Conservation (phyloP, 2,888 invertebrate genomes). For the Gastracanthus pulcherrimus region DNA sequence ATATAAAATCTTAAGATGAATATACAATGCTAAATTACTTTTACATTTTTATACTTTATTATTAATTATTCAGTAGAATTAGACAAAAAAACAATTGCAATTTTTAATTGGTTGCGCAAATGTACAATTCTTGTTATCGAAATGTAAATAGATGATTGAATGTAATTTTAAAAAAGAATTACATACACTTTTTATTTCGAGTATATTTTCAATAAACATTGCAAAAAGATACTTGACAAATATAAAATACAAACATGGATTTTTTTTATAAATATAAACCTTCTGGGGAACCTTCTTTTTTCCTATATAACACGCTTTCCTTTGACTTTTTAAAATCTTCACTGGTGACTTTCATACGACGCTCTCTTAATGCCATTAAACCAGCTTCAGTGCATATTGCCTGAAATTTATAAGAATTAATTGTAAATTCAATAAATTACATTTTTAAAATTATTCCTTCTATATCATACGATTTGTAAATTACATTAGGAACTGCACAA, state of each 20-base stretch:
- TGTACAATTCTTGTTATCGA: background rate
- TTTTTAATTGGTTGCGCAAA: background rate
- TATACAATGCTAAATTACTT: too few species aligned
- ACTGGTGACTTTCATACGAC: constrained; percentile 99
- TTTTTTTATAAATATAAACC: constrained; percentile 93
- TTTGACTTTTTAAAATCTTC: constrained; percentile 99
- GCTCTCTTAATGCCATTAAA: constrained; percentile 96
- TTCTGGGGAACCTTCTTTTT: constrained; percentile 99
- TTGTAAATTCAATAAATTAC: background rate
- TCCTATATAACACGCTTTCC: constrained; percentile 98
- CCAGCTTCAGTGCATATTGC: constrained; percentile 99
- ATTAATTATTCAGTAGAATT: background rate
- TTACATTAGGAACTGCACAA: background rate
- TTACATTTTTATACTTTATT: background rate
- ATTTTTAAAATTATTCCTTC: background rate
- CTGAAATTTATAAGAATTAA: constrained; percentile 78
- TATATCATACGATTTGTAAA: too few species aligned
- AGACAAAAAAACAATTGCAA: background rate
- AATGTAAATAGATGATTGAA: background rate
- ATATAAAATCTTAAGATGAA: background rate
- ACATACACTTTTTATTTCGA: constrained; percentile 46
- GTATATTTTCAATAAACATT: constrained; percentile 47
- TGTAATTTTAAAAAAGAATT: constrained; percentile 30
- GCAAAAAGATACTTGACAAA: constrained; percentile 42
- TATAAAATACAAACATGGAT: constrained; percentile 47